Evolutionary conservation across 1,140 invertebrate species (phyloP).

Genomic region (Lordiphosa mommai): DNA sequence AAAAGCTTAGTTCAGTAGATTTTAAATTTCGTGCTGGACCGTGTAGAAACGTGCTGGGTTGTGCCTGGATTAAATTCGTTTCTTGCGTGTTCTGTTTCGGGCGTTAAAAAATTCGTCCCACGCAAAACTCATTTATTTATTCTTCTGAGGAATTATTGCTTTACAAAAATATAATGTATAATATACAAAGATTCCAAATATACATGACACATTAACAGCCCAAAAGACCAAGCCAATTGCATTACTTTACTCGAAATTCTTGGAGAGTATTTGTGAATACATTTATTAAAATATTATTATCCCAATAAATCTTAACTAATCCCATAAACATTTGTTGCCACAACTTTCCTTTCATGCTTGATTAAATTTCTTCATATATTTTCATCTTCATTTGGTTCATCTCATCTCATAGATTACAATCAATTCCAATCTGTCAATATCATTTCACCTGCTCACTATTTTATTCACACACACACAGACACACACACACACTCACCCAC

Average conservation of each 20-base stretch:
- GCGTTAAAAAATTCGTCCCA: no score
- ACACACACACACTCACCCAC: background rate
- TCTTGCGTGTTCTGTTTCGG: no score
- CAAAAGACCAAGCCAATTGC: background rate
- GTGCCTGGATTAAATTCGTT: no score
- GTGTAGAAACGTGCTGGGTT: no score
- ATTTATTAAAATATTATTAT: background rate
- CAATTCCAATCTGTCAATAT: slow-evolving; percentile 49
- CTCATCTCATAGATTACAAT: slow-evolving; percentile 46
- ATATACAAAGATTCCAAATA: no score
- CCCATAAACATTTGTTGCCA: background rate
- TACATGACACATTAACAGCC: no score
- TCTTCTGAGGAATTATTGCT: no score
- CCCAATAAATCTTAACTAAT: no score
- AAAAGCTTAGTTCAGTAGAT: no score
- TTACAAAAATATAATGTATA: no score
- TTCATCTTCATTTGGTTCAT: slow-evolving; percentile 17
- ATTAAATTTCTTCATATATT: slow-evolving; percentile 9
- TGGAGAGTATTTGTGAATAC: slow-evolving; percentile 8
- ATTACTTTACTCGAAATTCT: slow-evolving; percentile 19
- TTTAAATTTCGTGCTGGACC: no score
- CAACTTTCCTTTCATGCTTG: background rate
- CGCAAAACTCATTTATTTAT: no score
- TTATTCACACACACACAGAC: background rate
- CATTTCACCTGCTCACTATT: slow-evolving; percentile 38